These are phyloP conservation scores for Silurus glanis DNA, from an alignment of 2,113 vertebrate genomes.

Conservation along the genomic window DNA sequence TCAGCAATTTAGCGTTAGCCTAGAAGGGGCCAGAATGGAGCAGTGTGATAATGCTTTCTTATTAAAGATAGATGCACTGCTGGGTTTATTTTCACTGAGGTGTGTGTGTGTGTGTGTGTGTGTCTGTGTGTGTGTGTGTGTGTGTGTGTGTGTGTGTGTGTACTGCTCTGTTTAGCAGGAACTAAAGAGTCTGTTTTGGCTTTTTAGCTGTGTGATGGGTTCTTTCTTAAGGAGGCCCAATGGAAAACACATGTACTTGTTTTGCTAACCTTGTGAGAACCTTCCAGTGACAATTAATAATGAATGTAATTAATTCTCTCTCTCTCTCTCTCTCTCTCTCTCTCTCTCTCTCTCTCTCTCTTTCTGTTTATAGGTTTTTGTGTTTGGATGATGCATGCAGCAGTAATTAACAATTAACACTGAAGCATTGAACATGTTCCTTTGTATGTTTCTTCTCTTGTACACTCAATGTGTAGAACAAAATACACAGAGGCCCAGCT, in stretches of 20 bases:
- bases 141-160: background rate
- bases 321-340: background rate
- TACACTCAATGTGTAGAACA: slow-evolving; percentile 8
- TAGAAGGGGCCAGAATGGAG: slow-evolving; percentile 56
- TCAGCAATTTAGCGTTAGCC: slow-evolving; percentile 51
- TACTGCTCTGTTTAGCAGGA: slow-evolving; percentile 16
- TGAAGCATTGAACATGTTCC: background rate
- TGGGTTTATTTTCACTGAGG: slow-evolving; percentile 41
- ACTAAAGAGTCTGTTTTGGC: slow-evolving; percentile 19
- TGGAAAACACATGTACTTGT: background rate
- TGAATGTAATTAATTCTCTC: background rate
- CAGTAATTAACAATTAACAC: background rate
- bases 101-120: slow-evolving; percentile 18
- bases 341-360: background rate
- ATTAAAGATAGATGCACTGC: slow-evolving; percentile 55
- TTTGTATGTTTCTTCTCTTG: background rate
- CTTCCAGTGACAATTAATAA: background rate
- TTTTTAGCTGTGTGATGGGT: slow-evolving; percentile 3
- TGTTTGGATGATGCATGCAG: slow-evolving; percentile 23
- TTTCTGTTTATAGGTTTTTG: background rate
- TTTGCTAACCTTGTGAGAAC: background rate
- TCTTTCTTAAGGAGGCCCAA: background rate
- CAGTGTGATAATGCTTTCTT: slow-evolving; percentile 49
- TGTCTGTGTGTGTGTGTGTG: slow-evolving; percentile 29
- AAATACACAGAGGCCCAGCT: slow-evolving; percentile 57